Evolutionary conservation across 2,888 invertebrate species (phyloP), one percentile per base, ranked within the genome.

Genomic region (Harpalus rubripes): DNA sequence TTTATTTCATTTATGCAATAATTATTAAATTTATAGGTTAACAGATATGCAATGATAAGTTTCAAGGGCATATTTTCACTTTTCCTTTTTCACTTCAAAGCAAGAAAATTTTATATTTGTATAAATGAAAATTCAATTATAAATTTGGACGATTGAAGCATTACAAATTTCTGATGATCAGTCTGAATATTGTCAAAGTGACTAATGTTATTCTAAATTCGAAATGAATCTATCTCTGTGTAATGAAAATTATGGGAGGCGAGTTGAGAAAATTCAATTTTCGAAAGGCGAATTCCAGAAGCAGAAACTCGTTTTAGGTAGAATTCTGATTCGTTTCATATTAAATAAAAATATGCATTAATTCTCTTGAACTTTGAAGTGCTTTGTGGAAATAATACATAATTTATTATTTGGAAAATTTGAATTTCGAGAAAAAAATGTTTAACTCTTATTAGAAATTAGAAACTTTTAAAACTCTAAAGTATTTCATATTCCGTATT

Each of bases 191-290:
- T 7, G 2, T 52, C 44, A 10, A 8, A 52, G 44, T 1, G 44
- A 52, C 10, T 52, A 52, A 52, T 52, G 12, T 52, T 52, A 52
- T 52, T 52, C 44, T 52, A 12, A 12, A 12, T 52, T 12, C 2
- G 44, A 12, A 52, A 52, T 52, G 44, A 52, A 52, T 52, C 8
- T 4, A 0, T 52, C 4, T 12, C 18, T 59, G 59, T 16, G 15
- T 59, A 16, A 16, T 59, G 59, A 59, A 59, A 59, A 59, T 59
- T 59, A 59, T 16, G 4, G 44, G 10, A 52, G 10, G 16, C 59
- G 16, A 59, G 16, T 59, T 59, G 18, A 16, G 15, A 15, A 59
- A 59, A 59, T 16, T 59, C 59, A 59, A 59, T 59, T 59, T 59
- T 59, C 18, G 2, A 15, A 59, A 59, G 59, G 3, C 59, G n/a